A percentile compares a stretch with the other conserved stretches of the same genome.
Evolutionary conservation across 1,140 invertebrate genomes (phyloP).

Genomic region (Dendrolimus kikuchii): DNA sequence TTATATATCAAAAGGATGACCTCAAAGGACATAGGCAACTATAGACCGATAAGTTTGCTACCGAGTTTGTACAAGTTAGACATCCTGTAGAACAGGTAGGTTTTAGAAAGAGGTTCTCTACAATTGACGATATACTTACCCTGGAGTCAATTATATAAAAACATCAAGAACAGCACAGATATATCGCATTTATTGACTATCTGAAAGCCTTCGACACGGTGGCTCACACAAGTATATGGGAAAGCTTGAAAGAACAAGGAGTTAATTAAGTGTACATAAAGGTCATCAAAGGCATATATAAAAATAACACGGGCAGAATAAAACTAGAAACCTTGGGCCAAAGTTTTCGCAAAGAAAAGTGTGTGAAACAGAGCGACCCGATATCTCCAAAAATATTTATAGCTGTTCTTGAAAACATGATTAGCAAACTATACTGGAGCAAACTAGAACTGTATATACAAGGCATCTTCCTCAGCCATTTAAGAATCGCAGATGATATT

Average conservation of each 20-base stretch:
- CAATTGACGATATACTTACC: conserved; percentile 1
- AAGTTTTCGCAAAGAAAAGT: background rate
- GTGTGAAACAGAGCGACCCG: background rate
- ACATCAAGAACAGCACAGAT: background rate
- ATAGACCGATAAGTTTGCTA: background rate
- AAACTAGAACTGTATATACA: background rate
- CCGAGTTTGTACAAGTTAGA: conserved; percentile 2
- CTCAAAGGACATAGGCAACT: conserved; percentile 3
- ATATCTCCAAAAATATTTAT: background rate
- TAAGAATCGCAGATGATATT: background rate
- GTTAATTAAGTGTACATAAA: background rate
- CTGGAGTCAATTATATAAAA: conserved; percentile 1
- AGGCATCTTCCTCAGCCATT: background rate
- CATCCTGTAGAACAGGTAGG: conserved; percentile 4
- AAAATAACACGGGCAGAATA: background rate
- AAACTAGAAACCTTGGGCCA: conserved; percentile 1
- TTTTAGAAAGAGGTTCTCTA: background rate
- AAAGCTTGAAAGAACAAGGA: background rate
- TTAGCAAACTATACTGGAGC: background rate
- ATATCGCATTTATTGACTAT: conserved; percentile 3
- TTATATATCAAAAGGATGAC: conserved; percentile 2
- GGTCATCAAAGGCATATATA: background rate
- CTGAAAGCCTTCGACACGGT: background rate
- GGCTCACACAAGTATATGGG: background rate
- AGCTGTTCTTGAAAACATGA: background rate